These are phyloP conservation scores for Poecilia picta DNA, from an alignment of 2,797 vertebrate species.

Conservation along the genomic window DNA sequence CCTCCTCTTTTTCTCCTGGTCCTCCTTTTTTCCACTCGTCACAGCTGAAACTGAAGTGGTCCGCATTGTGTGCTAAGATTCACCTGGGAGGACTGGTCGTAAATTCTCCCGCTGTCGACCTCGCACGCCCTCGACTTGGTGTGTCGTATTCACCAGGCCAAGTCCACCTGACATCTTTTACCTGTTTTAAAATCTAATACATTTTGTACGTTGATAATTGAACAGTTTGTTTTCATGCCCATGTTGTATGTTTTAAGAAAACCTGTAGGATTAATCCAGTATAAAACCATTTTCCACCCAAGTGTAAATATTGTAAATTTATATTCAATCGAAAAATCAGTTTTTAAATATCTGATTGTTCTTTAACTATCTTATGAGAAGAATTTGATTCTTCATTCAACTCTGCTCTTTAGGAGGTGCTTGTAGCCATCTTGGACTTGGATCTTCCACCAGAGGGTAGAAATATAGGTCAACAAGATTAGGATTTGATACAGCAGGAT, in stretches of 20 bases:
- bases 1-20: constrained; percentile 27
- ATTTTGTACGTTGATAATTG: not conserved
- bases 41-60: constrained; percentile 67
- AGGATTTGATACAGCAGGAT: not conserved
- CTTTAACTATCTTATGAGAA: not conserved
- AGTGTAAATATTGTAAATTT: not conserved
- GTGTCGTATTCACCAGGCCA: not conserved
- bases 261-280: not conserved
- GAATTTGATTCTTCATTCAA: not conserved
- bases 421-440: not conserved
- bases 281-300: not conserved
- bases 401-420: not conserved
- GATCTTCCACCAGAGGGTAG: not conserved
- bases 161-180: not conserved
- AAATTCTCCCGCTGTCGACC: constrained; percentile 31
- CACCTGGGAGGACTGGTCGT: constrained; percentile 56
- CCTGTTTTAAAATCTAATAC: not conserved
- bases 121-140: constrained; percentile 5
- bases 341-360: not conserved
- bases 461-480: not conserved
- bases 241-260: not conserved
- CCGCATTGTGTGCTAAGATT: constrained; percentile 49
- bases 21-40: constrained; percentile 49
- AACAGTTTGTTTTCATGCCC: not conserved
- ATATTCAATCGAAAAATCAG: not conserved